Conservation (phyloP, 2,113 vertebrate species). For the Suncus etruscus region DNA sequence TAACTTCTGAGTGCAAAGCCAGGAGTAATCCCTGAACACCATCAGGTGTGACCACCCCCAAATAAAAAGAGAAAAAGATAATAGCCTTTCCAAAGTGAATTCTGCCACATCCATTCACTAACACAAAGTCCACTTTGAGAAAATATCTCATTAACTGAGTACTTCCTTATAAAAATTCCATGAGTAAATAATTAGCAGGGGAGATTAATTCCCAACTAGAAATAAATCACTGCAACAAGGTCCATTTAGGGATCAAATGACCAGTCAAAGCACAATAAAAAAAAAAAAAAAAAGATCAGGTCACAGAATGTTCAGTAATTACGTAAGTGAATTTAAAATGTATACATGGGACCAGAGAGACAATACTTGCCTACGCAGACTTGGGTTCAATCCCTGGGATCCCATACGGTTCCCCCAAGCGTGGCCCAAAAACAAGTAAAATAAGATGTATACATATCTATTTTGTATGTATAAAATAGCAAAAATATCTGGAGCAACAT, state of each 20-base stretch:
- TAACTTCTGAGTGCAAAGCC: too few relatives aligned
- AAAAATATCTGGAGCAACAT: not conserved
- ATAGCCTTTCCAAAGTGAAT: conserved; percentile 8
- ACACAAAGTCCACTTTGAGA: not conserved
- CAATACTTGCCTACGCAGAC: too few relatives aligned
- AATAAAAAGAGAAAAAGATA: too few relatives aligned
- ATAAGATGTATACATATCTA: conserved; percentile 59
- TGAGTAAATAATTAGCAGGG: not conserved
- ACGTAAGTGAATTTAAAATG: conserved; percentile 63
- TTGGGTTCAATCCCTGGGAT: too few relatives aligned
- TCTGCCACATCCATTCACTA: not conserved
- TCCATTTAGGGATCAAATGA: not conserved
- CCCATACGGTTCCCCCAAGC: too few relatives aligned
- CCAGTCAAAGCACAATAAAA: not conserved
- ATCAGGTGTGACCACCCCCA: too few relatives aligned
- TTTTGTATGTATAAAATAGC: conserved; percentile 17
- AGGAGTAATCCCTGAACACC: too few relatives aligned
- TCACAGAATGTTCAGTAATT: not conserved
- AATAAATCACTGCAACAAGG: not conserved
- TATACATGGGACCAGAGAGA: not conserved
- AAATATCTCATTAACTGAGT: not conserved
- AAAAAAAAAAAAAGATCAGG: not conserved
- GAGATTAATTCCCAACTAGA: not conserved
- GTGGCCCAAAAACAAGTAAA: too few relatives aligned
- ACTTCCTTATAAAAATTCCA: conserved; percentile 37